Conservation (phyloP, 2,888 invertebrate species). For the Leucania comma region DNA sequence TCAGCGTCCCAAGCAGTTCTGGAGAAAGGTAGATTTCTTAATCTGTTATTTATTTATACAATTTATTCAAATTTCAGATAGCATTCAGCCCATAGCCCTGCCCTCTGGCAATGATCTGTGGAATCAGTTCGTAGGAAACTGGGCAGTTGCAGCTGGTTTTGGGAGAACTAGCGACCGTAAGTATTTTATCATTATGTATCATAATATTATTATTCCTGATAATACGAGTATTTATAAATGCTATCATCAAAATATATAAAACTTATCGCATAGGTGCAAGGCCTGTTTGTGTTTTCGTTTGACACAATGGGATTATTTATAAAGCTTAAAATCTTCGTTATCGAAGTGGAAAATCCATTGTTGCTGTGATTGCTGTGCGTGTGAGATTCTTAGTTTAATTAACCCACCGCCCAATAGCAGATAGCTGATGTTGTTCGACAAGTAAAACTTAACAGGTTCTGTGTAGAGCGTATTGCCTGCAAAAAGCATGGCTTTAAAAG, state of each 20-base stretch:
- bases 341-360: background rate
- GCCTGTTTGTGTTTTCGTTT: background rate
- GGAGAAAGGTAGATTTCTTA: background rate
- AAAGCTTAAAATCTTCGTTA: background rate
- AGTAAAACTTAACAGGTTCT: background rate
- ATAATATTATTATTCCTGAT: background rate
- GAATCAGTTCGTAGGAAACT: slow-evolving; percentile 71
- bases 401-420: background rate
- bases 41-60: background rate
- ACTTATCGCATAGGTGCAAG: background rate
- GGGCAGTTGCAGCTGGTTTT: slow-evolving; percentile 76
- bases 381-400: too few relatives aligned
- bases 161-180: slow-evolving; percentile 79
- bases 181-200: slow-evolving; percentile 30
- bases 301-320: background rate
- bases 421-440: background rate
- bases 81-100: slow-evolving; percentile 71
- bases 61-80: slow-evolving; percentile 64
- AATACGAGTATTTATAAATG: background rate
- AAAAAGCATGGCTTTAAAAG: background rate
- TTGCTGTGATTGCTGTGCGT: background rate
- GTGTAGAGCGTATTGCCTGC: background rate
- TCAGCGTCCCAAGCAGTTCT: too few relatives aligned
- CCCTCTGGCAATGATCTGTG: slow-evolving; percentile 66
- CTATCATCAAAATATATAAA: background rate